phyloP scores from a whole-genome alignment of 1,140 invertebrate genomes.

The Limonius californicus region DNA sequence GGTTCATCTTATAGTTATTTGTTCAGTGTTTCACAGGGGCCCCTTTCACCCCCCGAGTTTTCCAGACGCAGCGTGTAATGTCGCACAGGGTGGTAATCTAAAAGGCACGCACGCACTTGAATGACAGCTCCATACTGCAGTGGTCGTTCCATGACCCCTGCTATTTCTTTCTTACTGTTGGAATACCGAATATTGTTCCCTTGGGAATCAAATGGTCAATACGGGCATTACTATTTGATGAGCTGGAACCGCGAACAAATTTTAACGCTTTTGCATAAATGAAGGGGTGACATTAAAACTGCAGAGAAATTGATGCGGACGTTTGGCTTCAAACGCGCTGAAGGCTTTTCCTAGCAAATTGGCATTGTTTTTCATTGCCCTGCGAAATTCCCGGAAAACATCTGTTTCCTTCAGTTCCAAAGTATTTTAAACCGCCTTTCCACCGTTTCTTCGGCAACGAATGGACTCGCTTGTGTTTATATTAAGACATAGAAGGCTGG shows the following conservation, averaged over 20 bases:
- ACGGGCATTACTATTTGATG: not conserved
- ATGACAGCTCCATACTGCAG: conserved; percentile 15
- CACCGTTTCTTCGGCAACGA: not conserved
- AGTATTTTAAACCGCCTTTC: not conserved
- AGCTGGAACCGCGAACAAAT: not conserved
- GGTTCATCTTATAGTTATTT: not conserved
- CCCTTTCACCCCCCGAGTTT: conserved; percentile 2
- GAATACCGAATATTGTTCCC: conserved; percentile 6
- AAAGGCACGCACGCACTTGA: conserved; percentile 18
- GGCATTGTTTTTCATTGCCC: not conserved
- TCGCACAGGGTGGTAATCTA: conserved; percentile 8
- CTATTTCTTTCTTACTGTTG: not conserved
- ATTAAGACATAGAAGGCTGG: not conserved
- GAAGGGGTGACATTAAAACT: no score
- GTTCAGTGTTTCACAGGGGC: not conserved
- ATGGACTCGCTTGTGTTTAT: not conserved
- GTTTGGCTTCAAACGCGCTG: no score
- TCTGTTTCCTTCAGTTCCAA: not conserved
- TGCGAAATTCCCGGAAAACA: not conserved
- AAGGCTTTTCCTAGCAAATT: no score
- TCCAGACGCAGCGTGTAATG: not conserved
- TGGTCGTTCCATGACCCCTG: conserved; percentile 16
- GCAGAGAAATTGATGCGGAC: no score
- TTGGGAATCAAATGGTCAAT: not conserved
- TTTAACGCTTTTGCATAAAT: not conserved